These are phyloP conservation scores for Hestina assimilis DNA, from an alignment of 1,140 invertebrate genomes.

Conservation along the genomic window DNA sequence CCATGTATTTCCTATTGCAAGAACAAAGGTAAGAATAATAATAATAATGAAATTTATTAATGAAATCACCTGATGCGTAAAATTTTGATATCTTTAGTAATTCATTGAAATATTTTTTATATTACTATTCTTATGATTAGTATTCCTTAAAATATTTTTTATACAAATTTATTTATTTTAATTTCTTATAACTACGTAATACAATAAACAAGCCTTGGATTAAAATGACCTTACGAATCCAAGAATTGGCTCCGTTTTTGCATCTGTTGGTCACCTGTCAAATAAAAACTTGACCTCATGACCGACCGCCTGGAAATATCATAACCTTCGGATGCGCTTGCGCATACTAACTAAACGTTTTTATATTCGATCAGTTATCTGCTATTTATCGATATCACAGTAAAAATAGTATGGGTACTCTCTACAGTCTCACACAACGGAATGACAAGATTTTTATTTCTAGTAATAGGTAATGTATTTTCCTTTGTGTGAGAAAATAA, in stretches of 20 bases:
- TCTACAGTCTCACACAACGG: too few relatives aligned
- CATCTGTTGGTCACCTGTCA: constrained; percentile 13
- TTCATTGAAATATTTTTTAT: too few relatives aligned
- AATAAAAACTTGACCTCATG: constrained; percentile 26
- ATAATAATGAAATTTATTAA: too few relatives aligned
- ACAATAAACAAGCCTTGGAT: constrained; percentile 17
- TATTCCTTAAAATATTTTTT: neutral
- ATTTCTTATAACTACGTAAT: neutral
- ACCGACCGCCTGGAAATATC: constrained; percentile 36
- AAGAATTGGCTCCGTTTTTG: constrained; percentile 20
- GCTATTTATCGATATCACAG: constrained; percentile 3
- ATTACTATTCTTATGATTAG: neutral
- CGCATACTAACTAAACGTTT: neutral
- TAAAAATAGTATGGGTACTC: too few relatives aligned
- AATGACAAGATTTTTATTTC: too few relatives aligned
- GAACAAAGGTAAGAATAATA: too few relatives aligned
- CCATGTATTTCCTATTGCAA: too few relatives aligned
- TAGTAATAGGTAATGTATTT: too few relatives aligned
- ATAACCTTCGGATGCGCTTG: constrained; percentile 28
- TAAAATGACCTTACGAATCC: constrained; percentile 20
- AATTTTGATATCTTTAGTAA: too few relatives aligned
- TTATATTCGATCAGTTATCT: neutral
- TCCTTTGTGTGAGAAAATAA: too few relatives aligned
- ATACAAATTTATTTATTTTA: neutral
- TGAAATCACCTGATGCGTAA: too few relatives aligned